Evolutionary conservation across 2,888 invertebrate species (phyloP).

Genomic region (Mycogona germanica): DNA sequence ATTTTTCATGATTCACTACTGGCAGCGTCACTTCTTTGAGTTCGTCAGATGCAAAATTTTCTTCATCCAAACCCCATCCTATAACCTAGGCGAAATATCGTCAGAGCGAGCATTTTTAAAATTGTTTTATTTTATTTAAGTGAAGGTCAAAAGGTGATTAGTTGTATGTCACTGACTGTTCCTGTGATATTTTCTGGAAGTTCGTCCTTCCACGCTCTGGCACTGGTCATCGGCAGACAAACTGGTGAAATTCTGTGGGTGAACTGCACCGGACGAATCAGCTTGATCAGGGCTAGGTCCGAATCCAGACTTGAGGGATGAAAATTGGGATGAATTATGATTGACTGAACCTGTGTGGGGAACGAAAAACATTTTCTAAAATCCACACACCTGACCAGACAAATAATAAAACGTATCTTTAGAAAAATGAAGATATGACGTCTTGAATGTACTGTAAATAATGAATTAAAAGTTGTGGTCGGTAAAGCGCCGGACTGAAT

Average conservation of each 20-base stretch:
- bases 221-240: conserved; percentile 20
- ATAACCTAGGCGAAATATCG: conserved; percentile 18
- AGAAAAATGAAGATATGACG: no score
- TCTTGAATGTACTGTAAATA: no score
- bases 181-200: conserved; percentile 21
- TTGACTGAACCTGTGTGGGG: conserved; percentile 20
- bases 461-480: no score
- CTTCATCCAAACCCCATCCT: conserved; percentile 24
- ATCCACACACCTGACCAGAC: no score
- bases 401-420: no score
- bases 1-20: conserved; percentile 19
- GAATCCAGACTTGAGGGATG: conserved; percentile 22
- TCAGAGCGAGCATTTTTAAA: no score
- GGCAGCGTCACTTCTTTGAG: conserved; percentile 23
- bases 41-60: conserved; percentile 20
- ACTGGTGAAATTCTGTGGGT: conserved; percentile 22
- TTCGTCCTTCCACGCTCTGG: conserved; percentile 18
- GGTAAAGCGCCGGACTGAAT: no score
- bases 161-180: conserved; percentile 18
- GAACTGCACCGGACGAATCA: conserved; percentile 21
- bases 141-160: background rate
- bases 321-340: conserved; percentile 24
- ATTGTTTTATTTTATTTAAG: background rate
- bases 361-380: background rate
- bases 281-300: conserved; percentile 23